Evolutionary conservation across 2,797 vertebrate genomes (phyloP).

Genomic region (Crossoptilon crossoptilon): DNA sequence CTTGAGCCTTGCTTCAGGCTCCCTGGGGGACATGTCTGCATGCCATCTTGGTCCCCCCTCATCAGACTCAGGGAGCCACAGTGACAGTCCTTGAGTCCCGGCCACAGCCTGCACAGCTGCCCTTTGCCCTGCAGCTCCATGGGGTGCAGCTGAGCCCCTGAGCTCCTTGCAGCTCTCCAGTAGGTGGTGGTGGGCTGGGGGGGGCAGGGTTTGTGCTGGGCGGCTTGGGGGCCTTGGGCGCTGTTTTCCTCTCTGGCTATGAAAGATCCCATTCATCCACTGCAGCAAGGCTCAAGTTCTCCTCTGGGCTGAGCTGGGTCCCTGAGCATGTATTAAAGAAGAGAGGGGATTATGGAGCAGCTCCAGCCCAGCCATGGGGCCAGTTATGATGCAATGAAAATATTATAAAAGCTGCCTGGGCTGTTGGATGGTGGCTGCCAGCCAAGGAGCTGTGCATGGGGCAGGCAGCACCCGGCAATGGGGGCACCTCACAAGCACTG

Average conservation of each 20-base stretch:
- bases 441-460: neutral
- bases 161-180: accelerated
- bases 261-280: slow-evolving; percentile 50
- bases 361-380: slow-evolving; percentile 24
- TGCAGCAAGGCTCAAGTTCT: slow-evolving; percentile 47
- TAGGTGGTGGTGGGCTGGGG: neutral
- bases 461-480: neutral
- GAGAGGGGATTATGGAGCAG: slow-evolving; percentile 38
- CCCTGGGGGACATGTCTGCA: neutral
- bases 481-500: neutral
- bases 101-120: accelerated
- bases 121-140: neutral
- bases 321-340: slow-evolving; percentile 31
- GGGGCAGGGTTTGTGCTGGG: neutral
- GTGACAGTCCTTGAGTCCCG: neutral
- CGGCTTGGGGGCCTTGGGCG: neutral
- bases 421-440: neutral
- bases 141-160: neutral
- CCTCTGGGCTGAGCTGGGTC: slow-evolving; percentile 17
- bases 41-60: accelerated
- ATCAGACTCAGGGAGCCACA: accelerated
- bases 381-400: slow-evolving; percentile 51
- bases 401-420: slow-evolving; percentile 6
- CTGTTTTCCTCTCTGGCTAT: slow-evolving; percentile 33
- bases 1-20: neutral